Conservation (phyloP, 2,888 invertebrate genomes). For the Sceliomorpha sp. region DNA sequence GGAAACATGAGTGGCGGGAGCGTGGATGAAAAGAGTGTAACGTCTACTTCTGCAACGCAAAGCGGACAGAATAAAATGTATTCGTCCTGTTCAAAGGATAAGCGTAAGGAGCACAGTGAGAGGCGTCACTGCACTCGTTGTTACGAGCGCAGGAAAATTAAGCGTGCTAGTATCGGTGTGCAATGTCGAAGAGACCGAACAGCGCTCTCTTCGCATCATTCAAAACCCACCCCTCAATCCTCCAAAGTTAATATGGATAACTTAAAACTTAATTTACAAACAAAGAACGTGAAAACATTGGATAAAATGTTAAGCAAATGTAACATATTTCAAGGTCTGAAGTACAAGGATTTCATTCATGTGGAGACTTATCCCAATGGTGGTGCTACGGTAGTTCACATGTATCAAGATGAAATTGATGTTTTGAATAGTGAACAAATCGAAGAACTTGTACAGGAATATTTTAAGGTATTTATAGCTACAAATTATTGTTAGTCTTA, state of each 20-base stretch:
- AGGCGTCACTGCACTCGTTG: conserved; percentile 84
- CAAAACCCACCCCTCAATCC: conserved; percentile 60
- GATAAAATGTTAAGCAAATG: conserved; percentile 63
- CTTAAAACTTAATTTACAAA: conserved; percentile 73
- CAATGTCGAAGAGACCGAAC: conserved; percentile 85
- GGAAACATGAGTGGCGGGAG: conserved; percentile 16
- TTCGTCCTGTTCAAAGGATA: conserved; percentile 71
- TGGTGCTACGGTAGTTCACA: conserved; percentile 93
- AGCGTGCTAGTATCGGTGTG: conserved; percentile 86
- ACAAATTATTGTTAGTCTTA: neutral
- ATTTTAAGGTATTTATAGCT: conserved; percentile 85
- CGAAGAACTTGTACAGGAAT: conserved; percentile 91
- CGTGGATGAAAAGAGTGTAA: conserved; percentile 21
- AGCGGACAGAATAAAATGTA: conserved; percentile 58
- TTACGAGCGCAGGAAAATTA: conserved; percentile 86
- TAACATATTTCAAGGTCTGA: conserved; percentile 81
- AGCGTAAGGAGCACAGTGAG: conserved; percentile 72
- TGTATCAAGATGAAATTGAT: conserved; percentile 94
- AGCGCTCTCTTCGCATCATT: conserved; percentile 63
- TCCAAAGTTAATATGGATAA: conserved; percentile 70
- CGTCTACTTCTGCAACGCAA: neutral
- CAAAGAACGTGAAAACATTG: conserved; percentile 70
- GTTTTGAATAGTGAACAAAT: conserved; percentile 86
- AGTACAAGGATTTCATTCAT: conserved; percentile 88
- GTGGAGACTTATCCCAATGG: conserved; percentile 97